Base-by-base conservation (phyloP, 1,140 invertebrate genomes). In the Macrobrachium nipponense region DNA sequence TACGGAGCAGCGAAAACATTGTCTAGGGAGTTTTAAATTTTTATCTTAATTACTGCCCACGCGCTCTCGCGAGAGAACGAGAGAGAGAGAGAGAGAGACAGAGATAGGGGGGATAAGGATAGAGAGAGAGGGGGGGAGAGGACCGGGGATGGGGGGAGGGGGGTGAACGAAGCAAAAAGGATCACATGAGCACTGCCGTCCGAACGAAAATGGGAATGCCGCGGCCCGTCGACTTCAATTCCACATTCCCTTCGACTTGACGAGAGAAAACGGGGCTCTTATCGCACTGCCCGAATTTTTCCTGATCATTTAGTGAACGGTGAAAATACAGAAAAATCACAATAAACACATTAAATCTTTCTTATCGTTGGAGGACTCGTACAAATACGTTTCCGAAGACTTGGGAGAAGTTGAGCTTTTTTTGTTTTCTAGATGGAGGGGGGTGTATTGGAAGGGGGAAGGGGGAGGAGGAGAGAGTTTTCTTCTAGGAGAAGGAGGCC, bases 241-340 rank as follows among this genome's bases (percentile, higher is more conserved):
- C 80, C 84, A 86, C 84, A 86, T 86, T 86, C 84, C 84, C 84
- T 86, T 86, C 84, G 84, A 86, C 84, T 86, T 85, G 82, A 85
- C 77, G 84, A 86, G 84, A 86, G 84, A 86, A 73, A 86, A 86
- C 84, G 84, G 84, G 76, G 84, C 84, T 86, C 84, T 86, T 86
- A 86, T 86, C 84, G 84, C 84, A 73, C 84, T 80, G 70, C 84
- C 84, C 76, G 84, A 86, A 86, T 86, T 86, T 86, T 86, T 86
- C 84, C 84, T 86, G 84, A 86, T 86, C 84, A 86, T 86, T 86
- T 86, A 86, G 84, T 86, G 84, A 86, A 86, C 84, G 84, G 77
- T 61, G 84, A 86, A 86, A 86, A 86, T 86, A 86, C 84, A 86
- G 84, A 86, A 86, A 86, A 86, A 86, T 86, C 76, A 86, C 84